Conservation (phyloP, 1,140 invertebrate species). For the Ptiloglossa arizonensis region DNA sequence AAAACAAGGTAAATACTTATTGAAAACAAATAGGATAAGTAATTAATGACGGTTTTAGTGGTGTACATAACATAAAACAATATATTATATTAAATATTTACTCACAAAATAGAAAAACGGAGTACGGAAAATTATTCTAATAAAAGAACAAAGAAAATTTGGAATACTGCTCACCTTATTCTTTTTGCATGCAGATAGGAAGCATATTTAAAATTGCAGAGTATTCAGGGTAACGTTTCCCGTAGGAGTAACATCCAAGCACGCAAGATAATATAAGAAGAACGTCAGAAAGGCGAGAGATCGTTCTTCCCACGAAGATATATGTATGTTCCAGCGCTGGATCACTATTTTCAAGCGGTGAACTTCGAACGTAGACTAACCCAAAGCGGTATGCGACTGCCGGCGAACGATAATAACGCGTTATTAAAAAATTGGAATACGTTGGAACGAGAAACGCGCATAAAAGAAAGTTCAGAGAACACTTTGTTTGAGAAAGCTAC, state of each 20-base stretch:
- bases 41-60: not conserved
- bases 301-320: slow-evolving; percentile 32
- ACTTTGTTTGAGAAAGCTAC: not conserved
- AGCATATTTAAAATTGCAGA: slow-evolving; percentile 15
- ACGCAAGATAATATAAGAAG: not conserved
- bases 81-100: not conserved
- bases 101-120: not conserved
- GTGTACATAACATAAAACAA: not conserved
- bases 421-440: slow-evolving; percentile 37
- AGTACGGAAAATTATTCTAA: not conserved
- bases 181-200: not conserved
- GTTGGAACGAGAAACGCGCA: not conserved
- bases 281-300: slow-evolving; percentile 11
- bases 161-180: slow-evolving; percentile 14
- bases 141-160: not conserved
- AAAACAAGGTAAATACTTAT: slow-evolving; percentile 1
- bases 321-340: not conserved
- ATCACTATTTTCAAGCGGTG: slow-evolving; percentile 12
- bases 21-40: not conserved
- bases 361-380: slow-evolving; percentile 11
- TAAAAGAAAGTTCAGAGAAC: not conserved
- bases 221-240: not conserved
- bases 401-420: slow-evolving; percentile 39
- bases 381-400: slow-evolving; percentile 28
- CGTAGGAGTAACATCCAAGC: slow-evolving; percentile 8